A percentile compares a stretch with the other conserved stretches of the same genome.
These are phyloP conservation scores for Solea solea DNA, from an alignment of 2,113 vertebrate species.

Conservation along the genomic window DNA sequence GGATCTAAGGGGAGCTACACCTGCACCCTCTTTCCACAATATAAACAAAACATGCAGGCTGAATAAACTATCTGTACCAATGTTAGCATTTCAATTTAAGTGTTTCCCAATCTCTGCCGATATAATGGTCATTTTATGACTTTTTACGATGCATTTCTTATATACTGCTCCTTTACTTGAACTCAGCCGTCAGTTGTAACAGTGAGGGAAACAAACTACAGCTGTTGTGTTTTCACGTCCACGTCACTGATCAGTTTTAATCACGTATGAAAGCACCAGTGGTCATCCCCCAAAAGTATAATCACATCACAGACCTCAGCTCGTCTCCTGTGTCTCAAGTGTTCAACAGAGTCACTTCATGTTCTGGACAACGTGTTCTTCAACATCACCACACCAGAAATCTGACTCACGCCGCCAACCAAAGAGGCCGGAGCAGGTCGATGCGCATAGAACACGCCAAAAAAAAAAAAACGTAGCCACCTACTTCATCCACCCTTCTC, in stretches of 20 bases:
- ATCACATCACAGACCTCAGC: conserved; percentile 15
- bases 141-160: too few relatives aligned
- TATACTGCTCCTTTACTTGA: not conserved
- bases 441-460: not conserved
- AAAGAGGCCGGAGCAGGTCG: not conserved
- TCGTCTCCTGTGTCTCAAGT: not conserved
- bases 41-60: too few relatives aligned
- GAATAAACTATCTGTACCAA: too few relatives aligned
- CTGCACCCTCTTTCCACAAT: too few relatives aligned
- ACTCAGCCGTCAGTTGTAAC: too few relatives aligned
- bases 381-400: not conserved
- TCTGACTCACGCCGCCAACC: not conserved
- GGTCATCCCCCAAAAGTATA: conserved; percentile 25
- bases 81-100: too few relatives aligned
- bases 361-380: not conserved
- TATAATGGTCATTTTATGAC: too few relatives aligned
- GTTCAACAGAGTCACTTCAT: not conserved
- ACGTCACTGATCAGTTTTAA: not conserved
- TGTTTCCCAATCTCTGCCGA: too few relatives aligned
- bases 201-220: not conserved
- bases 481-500: not conserved
- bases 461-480: not conserved
- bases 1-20: too few relatives aligned
- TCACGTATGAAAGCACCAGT: conserved; percentile 11
- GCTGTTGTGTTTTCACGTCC: not conserved